phyloP scores from a whole-genome alignment of 2,113 vertebrate genomes.

The Paralichthys olivaceus region DNA sequence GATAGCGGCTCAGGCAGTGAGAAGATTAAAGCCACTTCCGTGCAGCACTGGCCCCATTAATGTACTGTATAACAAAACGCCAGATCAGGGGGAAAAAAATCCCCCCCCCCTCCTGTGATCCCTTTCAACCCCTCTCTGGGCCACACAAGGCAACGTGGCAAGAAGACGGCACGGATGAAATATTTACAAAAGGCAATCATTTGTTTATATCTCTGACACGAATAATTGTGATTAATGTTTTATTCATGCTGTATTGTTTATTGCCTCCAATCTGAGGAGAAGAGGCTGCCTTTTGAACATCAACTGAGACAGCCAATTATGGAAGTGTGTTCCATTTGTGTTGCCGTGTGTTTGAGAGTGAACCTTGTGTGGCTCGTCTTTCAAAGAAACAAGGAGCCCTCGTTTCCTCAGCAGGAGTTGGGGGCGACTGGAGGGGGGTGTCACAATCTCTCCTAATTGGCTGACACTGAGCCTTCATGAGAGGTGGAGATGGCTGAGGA shows the following conservation, averaged over 20 bases:
- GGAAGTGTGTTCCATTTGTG: conserved; percentile 65
- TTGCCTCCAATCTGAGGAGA: conserved; percentile 57
- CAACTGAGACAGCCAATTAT: conserved; percentile 71
- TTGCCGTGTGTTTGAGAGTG: conserved; percentile 39
- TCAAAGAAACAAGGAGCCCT: conserved; percentile 62
- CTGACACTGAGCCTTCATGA: conserved; percentile 58
- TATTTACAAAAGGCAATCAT: conserved; percentile 74
- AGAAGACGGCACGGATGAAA: conserved; percentile 54
- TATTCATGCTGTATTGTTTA: conserved; percentile 74
- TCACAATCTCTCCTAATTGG: conserved; percentile 65
- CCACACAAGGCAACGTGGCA: conserved; percentile 41
- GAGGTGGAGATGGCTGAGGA: conserved; percentile 33
- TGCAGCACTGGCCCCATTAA: conserved; percentile 58
- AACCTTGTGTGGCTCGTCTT: conserved; percentile 53
- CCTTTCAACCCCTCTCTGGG: conserved; percentile 48
- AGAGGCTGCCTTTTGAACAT: conserved; percentile 47
- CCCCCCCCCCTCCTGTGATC: conserved; percentile 44
- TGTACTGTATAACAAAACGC: conserved; percentile 66
- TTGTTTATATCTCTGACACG: conserved; percentile 71
- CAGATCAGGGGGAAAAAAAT: conserved; percentile 29
- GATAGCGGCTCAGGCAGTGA: conserved; percentile 49
- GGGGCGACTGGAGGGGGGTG: conserved; percentile 10
- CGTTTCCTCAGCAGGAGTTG: conserved; percentile 20
- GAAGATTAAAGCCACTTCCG: conserved; percentile 73
- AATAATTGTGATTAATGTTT: conserved; percentile 75